Evolutionary conservation across 2,797 vertebrate species (phyloP).

Genomic region (Rhinoraja longicauda): DNA sequence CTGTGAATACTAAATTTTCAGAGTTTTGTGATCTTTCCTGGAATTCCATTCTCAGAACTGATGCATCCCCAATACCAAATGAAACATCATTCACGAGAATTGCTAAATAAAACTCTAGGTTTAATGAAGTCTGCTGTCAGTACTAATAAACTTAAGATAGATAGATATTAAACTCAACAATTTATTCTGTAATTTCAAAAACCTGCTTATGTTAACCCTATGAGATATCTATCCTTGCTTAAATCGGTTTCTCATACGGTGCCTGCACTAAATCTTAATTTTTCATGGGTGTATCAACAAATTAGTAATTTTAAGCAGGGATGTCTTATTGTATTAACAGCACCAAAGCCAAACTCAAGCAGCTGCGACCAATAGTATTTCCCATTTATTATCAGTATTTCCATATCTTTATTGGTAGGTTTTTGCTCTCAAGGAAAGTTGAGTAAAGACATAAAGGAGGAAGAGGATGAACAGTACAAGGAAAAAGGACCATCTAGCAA

Average conservation of each 20-base stretch:
- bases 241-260: background rate
- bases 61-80: background rate
- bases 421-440: background rate
- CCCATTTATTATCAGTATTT: background rate
- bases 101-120: background rate
- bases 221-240: background rate
- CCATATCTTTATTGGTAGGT: background rate
- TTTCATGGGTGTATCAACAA: background rate
- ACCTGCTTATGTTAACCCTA: background rate
- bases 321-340: background rate
- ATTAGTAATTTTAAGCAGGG: background rate
- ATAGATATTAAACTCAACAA: too few species aligned
- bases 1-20: background rate
- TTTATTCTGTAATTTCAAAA: background rate
- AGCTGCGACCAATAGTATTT: background rate
- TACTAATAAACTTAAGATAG: too few species aligned
- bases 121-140: background rate
- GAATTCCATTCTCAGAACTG: background rate
- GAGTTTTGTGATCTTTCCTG: background rate
- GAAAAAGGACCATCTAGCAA: background rate
- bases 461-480: background rate
- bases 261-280: background rate
- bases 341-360: background rate
- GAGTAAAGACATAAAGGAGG: background rate
- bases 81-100: background rate